Conservation (phyloP, 2,797 vertebrate genomes). For the Sternotherus odoratus region DNA sequence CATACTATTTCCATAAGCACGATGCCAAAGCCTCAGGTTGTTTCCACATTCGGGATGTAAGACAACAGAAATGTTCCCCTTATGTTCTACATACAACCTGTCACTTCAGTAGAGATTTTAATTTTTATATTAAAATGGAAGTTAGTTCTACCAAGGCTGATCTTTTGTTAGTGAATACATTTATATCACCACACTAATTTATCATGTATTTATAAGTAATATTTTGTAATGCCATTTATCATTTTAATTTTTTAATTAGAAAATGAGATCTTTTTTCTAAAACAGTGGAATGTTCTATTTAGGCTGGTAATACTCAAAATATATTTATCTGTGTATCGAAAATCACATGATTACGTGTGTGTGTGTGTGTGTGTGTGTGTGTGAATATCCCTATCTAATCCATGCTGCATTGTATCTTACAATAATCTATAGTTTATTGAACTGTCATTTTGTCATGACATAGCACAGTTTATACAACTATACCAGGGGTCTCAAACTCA, state of each 20-base stretch:
- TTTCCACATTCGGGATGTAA: not conserved
- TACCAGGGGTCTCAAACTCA: too few relatives aligned
- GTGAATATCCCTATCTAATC: not conserved
- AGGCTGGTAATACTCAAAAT: not conserved
- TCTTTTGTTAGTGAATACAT: not conserved
- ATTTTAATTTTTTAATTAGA: not conserved
- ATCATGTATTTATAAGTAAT: not conserved
- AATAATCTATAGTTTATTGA: not conserved
- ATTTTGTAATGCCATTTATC: not conserved
- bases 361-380: too few relatives aligned
- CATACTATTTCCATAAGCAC: not conserved
- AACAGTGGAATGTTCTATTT: not conserved
- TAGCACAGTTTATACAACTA: too few relatives aligned
- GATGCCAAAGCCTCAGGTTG: not conserved
- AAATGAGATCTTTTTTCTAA: not conserved
- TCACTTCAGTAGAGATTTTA: not conserved
- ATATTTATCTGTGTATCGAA: not conserved
- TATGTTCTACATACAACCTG: not conserved
- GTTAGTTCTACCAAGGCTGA: not conserved
- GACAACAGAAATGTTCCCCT: not conserved
- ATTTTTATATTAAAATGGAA: not conserved
- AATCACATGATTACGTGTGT: not conserved
- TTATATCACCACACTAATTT: not conserved
- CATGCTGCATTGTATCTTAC: not conserved
- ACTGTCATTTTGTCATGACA: not conserved